Evolutionary conservation across 1,140 invertebrate species (phyloP).

Genomic region (Asobara japonica): DNA sequence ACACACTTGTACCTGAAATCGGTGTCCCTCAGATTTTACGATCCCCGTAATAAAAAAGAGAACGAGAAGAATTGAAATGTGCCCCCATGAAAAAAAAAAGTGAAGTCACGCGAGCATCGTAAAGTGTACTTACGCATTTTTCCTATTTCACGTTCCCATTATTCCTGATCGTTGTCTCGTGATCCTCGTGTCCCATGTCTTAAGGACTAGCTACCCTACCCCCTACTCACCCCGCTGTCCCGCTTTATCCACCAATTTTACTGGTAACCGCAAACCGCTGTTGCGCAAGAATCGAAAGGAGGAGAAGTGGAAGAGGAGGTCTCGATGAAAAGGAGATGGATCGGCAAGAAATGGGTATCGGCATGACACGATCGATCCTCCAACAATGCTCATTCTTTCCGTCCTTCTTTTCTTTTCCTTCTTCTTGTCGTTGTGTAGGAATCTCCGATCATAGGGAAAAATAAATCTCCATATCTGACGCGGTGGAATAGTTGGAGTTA

Average conservation of each 20-base stretch:
- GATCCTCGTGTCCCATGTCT: not conserved
- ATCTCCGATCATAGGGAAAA: constrained; percentile 26
- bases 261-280: constrained; percentile 1
- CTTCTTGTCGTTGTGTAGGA: constrained; percentile 8
- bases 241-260: not conserved
- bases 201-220: not conserved
- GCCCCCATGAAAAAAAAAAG: not conserved
- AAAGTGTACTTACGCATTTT: constrained; percentile 15
- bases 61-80: not conserved
- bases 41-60: not conserved
- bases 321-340: constrained; percentile 33
- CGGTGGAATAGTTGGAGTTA: constrained; percentile 41
- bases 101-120: constrained; percentile 12
- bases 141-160: constrained; percentile 13
- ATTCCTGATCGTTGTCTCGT: constrained; percentile 3
- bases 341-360: constrained; percentile 43
- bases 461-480: constrained; percentile 56
- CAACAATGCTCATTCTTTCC: constrained; percentile 14
- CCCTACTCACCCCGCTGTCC: not conserved
- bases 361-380: constrained; percentile 46
- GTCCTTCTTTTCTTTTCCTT: constrained; percentile 2
- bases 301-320: not conserved
- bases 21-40: not conserved
- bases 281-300: not conserved
- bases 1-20: not conserved